These are phyloP conservation scores for Oasisia sp. DNA, from an alignment of 2,888 invertebrate species.

Conservation along the genomic window DNA sequence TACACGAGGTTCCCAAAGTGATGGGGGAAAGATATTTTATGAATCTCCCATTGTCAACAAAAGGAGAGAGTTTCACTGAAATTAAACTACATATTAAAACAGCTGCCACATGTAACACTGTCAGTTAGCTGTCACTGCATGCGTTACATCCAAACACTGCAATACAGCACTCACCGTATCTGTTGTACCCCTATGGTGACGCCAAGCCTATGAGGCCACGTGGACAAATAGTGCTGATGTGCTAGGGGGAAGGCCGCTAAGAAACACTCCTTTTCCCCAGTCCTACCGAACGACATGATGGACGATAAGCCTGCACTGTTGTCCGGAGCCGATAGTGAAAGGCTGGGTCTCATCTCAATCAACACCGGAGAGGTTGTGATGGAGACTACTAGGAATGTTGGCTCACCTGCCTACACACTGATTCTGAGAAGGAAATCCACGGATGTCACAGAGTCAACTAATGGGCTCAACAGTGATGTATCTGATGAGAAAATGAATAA, in stretches of 20 bases:
- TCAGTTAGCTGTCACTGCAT: too few relatives aligned
- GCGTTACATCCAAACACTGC: background rate
- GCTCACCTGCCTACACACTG: background rate
- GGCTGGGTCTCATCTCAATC: slow-evolving; percentile 19
- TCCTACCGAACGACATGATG: background rate
- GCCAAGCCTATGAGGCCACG: background rate
- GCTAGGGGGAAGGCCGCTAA: background rate
- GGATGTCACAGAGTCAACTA: background rate
- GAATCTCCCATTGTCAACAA: too few relatives aligned
- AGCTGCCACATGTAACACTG: too few relatives aligned
- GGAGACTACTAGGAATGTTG: too few relatives aligned
- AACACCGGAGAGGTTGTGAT: background rate
- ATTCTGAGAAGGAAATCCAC: background rate
- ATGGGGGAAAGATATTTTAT: too few relatives aligned
- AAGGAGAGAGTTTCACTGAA: too few relatives aligned
- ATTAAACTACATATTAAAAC: too few relatives aligned
- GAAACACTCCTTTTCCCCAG: slow-evolving; percentile 8
- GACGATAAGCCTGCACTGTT: slow-evolving; percentile 25
- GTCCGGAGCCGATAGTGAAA: slow-evolving; percentile 12
- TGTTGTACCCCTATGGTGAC: slow-evolving; percentile 22
- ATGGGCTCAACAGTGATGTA: background rate
- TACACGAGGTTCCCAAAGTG: too few relatives aligned
- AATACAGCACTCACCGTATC: slow-evolving; percentile 6
- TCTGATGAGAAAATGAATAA: background rate
- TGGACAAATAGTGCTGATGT: slow-evolving; percentile 13